Base-by-base conservation (phyloP, 2,113 vertebrate genomes). In the Choloepus hoffmanni region DNA sequence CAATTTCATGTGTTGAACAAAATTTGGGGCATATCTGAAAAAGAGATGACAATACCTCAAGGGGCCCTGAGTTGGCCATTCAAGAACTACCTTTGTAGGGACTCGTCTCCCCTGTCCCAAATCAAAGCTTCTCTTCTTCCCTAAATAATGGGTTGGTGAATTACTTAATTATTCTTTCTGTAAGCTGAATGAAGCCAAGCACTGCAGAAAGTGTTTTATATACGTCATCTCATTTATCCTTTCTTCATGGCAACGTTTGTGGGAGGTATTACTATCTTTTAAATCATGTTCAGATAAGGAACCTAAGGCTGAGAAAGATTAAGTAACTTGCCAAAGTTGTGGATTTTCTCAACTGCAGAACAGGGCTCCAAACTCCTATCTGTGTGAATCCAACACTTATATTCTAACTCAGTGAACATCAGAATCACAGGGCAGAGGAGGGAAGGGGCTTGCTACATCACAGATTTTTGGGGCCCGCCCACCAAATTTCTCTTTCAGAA, bases 271-370 rank as follows among this genome's bases (percentile, higher is more conserved):
- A 43, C 60, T 88, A 65, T 76, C 90, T 88, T 43, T 0, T 77
- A 91, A 74, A 53, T 68, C 9, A 93, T 78, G 85, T 92, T 90
- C 33, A 58, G 45, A 43, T 28, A 85, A 85, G 62, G 77, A 55
- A 92, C 87, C 21, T 55, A 89, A 89, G 4, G 28, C 36, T 74
- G 58, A 94, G 73, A 60, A 85, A 90, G 62, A 67, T 67, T 53
- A 92, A 89, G 30, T 36, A 23, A 90, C 18, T 90, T 83, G 21
- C 21, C 9, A 7, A 68, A n/a, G 15, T 68, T 15, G 7, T 68
- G 8, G 67, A n/a, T 68, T 68, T 68, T 68, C 10, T 67, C 16
- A 68, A 36, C 33, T 36, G 15, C 67, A 33, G 33, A 18, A 16
- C 13, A 68, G 16, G 65, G 33, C 18, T 68, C 89, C 82, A 76